Evolutionary conservation across 2,113 vertebrate species (phyloP), one percentile per base, ranked within the genome.

Genomic region (Ginglymostoma cirratum): DNA sequence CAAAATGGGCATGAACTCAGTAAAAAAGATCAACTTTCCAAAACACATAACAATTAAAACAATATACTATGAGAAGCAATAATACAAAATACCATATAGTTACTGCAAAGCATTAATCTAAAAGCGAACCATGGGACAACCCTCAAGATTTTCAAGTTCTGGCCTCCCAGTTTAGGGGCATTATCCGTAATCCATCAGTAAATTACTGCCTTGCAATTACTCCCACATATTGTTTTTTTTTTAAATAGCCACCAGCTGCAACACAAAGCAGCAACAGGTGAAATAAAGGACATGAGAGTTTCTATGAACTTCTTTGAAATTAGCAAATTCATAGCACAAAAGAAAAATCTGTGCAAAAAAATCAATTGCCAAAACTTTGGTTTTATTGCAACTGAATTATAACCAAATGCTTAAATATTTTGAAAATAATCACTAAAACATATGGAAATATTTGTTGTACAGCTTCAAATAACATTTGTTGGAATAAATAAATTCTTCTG

Each of bases 361-460:
- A 92, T 65, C 27, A 76, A 76, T 76, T 61, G 52, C 12, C 52
- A 90, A 90, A 34, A 92, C 21, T 5, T 66, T 66, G 17, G 27
- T 19, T n/a, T 92, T 93, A 66, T 66, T n/a, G 66, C 61, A 7
- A 66, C n/a, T 66, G 19, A 19, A 38, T 65, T 8, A 67, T 66
- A 42, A 66, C 21, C 34, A 93, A 93, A n/a, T 23, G n/a, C 38
- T 93, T 93, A 67, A 93, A 90, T 19, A 67, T 93, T 93, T 93
- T 93, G 21, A 19, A 15, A 93, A 67, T n/a, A 93, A 21, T 93
- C 21, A 21, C 15, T 92, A n/a, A n/a, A 66, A 66, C 38, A 42
- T 67, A 24, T 3, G 21, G 38, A 65, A 38, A 92, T 19, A 23
- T 67, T 92, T 92, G 38, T n/a, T 42, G 2, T 8, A n/a, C 21